Evolutionary conservation across 2,113 vertebrate genomes (phyloP).

Genomic region (Chaetodon trifascialis): DNA sequence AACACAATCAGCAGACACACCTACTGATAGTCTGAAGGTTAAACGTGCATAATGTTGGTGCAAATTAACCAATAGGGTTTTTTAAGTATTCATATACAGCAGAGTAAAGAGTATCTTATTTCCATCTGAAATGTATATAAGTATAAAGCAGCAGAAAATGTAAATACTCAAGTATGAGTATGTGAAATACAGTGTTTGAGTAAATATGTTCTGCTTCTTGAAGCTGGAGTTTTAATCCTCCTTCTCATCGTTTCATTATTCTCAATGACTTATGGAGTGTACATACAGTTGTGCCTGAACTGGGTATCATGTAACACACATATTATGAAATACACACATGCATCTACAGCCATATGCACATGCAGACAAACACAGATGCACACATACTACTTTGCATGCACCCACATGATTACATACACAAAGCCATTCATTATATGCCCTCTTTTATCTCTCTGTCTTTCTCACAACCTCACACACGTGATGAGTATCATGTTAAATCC

Average conservation of each 20-base stretch:
- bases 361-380: too few species aligned
- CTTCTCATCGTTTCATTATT: not conserved
- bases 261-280: not conserved
- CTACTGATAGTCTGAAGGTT: constrained; percentile 20
- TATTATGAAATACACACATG: too few species aligned
- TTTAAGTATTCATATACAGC: too few species aligned
- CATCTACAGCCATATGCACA: too few species aligned
- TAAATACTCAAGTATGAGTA: too few species aligned
- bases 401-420: too few species aligned
- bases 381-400: too few species aligned
- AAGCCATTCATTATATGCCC: too few species aligned
- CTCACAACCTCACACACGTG: too few species aligned
- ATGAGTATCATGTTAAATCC: too few species aligned
- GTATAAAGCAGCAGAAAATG: not conserved
- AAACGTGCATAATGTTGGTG: not conserved
- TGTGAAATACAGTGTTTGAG: not conserved
- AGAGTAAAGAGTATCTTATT: not conserved
- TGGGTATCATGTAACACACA: not conserved
- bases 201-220: not conserved
- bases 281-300: not conserved
- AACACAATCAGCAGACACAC: constrained; percentile 21
- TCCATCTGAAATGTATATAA: not conserved
- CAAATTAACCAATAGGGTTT: not conserved
- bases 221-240: not conserved
- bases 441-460: too few species aligned